Evolutionary conservation across 2,113 vertebrate genomes (phyloP), one percentile per base, ranked within the genome.

Genomic region (Hemiscyllium ocellatum): DNA sequence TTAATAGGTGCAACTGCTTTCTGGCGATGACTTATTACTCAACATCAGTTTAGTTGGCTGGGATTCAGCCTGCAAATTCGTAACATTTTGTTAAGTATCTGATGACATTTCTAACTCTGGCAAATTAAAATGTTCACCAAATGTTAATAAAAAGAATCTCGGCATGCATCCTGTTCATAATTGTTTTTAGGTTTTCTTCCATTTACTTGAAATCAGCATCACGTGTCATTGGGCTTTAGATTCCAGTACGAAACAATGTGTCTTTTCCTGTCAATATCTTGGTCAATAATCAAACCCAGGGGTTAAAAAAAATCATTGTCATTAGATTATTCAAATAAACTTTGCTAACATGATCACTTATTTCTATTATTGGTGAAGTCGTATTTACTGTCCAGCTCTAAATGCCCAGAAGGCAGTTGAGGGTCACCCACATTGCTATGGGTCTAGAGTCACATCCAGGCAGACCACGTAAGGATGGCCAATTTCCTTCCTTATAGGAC

Each of bases 41-140:
- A 66, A 66, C 17, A 93, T 37, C 20, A 17, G 61, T 33, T 29
- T 65, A 29, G n/a, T 3, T 90, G 33, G n/a, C 15, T 4, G n/a
- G 12, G 15, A 66, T 91, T 33, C n/a, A 65, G 61, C 33, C 5
- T 29, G 20, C 19, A 22, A 42, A 33, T 90, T 52, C 4, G 33
- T 90, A 56, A 50, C 24, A 42, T 66, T 66, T 17, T 65, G 10
- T 7, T 47, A 33, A 6, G 2, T 68, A 33, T 66, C 61, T 93
- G 61, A 37, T 93, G 89, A 66, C 89, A 93, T 37, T 33, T 66
- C 85, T 26, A 24, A 52, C 13, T 47, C 42, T 66, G 13, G 4
- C 33, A 66, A 66, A 66, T 66, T 66, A 93, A 93, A 93, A 37
- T 66, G 66, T 93, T 93, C 89, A 68, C 89, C 89, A 66, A 61